Base-by-base conservation (phyloP, 2,797 vertebrate genomes). In the Thalassophryne amazonica region DNA sequence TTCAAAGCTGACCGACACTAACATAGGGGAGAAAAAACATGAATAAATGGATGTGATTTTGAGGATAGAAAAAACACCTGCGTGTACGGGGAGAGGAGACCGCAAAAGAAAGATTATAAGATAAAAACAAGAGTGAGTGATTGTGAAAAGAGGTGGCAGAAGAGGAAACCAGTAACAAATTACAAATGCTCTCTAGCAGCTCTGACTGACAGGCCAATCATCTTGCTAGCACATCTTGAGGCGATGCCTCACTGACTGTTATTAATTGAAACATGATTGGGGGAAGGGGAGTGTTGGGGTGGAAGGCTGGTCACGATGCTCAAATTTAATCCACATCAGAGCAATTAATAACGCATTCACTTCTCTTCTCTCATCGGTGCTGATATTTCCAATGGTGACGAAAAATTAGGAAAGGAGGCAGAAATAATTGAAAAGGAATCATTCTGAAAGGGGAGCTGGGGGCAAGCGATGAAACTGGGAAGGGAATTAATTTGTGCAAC, bases 221-320 rank as follows among this genome's bases (percentile, higher is more conserved):
- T 89, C 80, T 84, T 41, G 35, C 64, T 32, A 43, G 80, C 82
- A 78, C 81, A 86, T 88, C 86, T 83, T 28, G 52, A 78, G 77
- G 86, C 82, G 50, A 81, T 67, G 84, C 87, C 84, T 76, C 70
- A 60, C 79, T 86, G 85, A 76, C 68, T 81, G 75, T 86, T 87
- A 86, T 87, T 90, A 89, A 90, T 88, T 88, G 85, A 87, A 89
- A 89, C 81, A 83, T 83, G 81, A 86, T 88, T 89, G 83, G 80
- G 64, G 78, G 73, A 68, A 20, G 69, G 68, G 21, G 65, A 68
- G 36, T 45, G 58, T 47, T 61, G 55, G 46, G 46, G 24, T 37
- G 39, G 32, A 1, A 30, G 39, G 65, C 55, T n/a, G 48, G 16
- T 37, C 32, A 54, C 14, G 12, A 81, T 40, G 53, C 66, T 73